Percentiles rank a stretch among this genome's conserved stretches.
Evolutionary conservation across 1,140 invertebrate genomes (phyloP).

Genomic region (Tetramorium parvispinum): DNA sequence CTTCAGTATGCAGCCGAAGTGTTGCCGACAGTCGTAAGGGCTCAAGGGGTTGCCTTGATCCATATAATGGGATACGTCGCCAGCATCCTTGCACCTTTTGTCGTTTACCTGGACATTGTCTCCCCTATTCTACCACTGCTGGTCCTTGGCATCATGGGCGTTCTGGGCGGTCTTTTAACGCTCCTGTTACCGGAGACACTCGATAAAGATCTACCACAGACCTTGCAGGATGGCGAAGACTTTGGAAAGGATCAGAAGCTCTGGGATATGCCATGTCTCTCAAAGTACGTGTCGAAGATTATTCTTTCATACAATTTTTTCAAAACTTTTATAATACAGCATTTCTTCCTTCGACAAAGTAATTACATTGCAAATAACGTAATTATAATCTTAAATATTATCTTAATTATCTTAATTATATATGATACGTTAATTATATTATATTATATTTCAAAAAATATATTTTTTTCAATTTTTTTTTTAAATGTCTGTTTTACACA

Average conservation of each 20-base stretch:
- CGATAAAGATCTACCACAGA: slow-evolving; percentile 93
- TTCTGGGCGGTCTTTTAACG: slow-evolving; percentile 90
- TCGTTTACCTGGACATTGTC: slow-evolving; percentile 92
- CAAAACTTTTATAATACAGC: background rate
- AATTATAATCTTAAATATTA: too few relatives aligned
- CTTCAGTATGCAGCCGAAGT: slow-evolving; percentile 95
- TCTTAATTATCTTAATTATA: background rate
- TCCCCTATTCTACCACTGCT: slow-evolving; percentile 90
- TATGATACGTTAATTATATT: background rate
- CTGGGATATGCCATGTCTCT: slow-evolving; percentile 92
- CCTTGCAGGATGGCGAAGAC: slow-evolving; percentile 93
- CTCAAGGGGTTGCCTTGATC: slow-evolving; percentile 93
- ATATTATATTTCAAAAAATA: background rate
- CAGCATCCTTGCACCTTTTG: slow-evolving; percentile 92
- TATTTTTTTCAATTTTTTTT: background rate
- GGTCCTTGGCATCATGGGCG: slow-evolving; percentile 90
- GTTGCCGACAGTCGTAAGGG: slow-evolving; percentile 93
- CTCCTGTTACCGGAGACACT: slow-evolving; percentile 94
- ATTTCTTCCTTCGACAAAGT: background rate
- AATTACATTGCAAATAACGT: background rate
- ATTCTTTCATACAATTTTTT: background rate
- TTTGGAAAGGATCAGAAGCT: slow-evolving; percentile 92
- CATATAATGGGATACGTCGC: slow-evolving; percentile 95
- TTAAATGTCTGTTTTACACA: background rate
- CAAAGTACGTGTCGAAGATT: slow-evolving; percentile 84